phyloP scores from a whole-genome alignment of 2,888 invertebrate species.

The Loripinus fragilis region DNA sequence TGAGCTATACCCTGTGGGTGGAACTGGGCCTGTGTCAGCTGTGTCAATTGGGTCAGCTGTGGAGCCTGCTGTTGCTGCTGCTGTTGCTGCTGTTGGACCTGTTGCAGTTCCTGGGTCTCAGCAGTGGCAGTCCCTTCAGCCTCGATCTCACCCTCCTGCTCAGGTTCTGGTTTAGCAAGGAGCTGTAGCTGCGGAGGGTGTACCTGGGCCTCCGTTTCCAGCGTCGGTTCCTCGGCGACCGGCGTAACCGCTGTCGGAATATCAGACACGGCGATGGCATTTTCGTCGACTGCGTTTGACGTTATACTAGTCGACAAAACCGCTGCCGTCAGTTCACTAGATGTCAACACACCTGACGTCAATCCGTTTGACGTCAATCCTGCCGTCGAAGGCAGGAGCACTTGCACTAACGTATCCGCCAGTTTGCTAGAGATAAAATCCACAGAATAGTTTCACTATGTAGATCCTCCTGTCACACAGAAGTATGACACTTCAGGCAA shows the following conservation, averaged over 20 bases:
- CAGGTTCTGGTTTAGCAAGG: background rate
- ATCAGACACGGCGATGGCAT: conserved; percentile 31
- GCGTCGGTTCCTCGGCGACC: conserved; percentile 35
- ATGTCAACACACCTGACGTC: conserved; percentile 26
- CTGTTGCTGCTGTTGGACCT: background rate
- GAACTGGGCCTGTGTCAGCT: conserved; percentile 10
- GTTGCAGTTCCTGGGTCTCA: background rate
- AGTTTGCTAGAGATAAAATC: conserved; percentile 10
- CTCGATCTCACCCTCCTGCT: background rate
- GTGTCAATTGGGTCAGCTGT: conserved; percentile 2
- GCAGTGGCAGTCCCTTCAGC: background rate
- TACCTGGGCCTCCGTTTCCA: conserved; percentile 35
- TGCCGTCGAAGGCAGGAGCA: conserved; percentile 51
- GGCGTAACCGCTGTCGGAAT: conserved; percentile 49
- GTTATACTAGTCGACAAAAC: conserved; percentile 29
- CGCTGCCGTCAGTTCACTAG: conserved; percentile 25
- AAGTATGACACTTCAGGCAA: conserved; percentile 1
- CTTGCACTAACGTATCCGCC: conserved; percentile 54
- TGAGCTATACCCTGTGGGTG: conserved; percentile 37
- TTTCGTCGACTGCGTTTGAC: conserved; percentile 3
- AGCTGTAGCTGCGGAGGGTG: background rate
- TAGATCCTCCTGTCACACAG: background rate
- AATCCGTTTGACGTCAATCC: conserved; percentile 12
- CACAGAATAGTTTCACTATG: conserved; percentile 8
- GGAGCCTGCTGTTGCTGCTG: background rate